Base-by-base conservation (phyloP, 23 tunicate species). In the Ciona savignyi region DNA sequence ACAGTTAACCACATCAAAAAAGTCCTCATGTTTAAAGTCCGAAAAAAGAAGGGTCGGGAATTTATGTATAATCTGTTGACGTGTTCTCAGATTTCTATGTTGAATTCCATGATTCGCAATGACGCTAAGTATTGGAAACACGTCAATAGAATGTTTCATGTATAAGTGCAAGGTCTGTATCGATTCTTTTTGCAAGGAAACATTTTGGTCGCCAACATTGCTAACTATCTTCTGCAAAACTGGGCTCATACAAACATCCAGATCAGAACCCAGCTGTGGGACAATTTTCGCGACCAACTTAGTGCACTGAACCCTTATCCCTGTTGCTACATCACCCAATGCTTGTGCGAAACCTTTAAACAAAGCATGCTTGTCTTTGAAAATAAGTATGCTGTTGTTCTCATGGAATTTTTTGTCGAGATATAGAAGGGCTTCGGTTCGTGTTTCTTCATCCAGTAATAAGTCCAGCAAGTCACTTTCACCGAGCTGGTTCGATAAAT, bases 11-110 rank as follows among this genome's bases (percentile, higher is more conserved):
- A 91, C 51, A 33, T 84, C 90, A 63, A 91, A 85, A 76, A 91
- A 91, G 80, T 91, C 97, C 73, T 91, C 86, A 27, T 84, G 56
- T 33, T 80, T 69, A 65, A 84, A 91, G 27, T 91, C 97, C 28
- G 97, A 67, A 63, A 91, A 91, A 27, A 91, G 82, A 24, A 91
- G 56, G 1, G 97, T 80, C 0, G 97, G 97, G 51, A 91, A 91
- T 29, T 78, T 64, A 35, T 67, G 77, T 3, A 91, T 77, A 24
- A 91, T 66, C 61, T 90, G 89, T 34, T 78, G 67, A 21, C 91
- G 35, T 32, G 63, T 66, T 73, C 66, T 72, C 25, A 56, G 34
- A 34, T 84, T 86, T 24, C 35, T 70, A 62, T 85, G 84, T 25
- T 73, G 65, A 23, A 91, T 77, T 27, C 97, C 97, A 33, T 91